phyloP scores from a whole-genome alignment of 2,888 invertebrate species.

The Thymelicus sylvestris region DNA sequence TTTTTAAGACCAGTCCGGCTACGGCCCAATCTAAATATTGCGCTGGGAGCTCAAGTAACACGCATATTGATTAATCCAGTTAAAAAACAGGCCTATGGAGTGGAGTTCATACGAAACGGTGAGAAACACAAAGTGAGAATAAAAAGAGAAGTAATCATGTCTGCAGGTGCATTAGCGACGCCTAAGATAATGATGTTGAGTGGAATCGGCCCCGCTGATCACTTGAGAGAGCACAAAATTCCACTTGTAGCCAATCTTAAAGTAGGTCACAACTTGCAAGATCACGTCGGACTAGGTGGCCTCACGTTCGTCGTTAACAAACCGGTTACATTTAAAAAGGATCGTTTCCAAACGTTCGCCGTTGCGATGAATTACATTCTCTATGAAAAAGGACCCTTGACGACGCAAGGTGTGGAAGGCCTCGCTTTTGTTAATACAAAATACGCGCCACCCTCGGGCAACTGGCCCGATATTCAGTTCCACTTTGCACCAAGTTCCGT shows the following conservation, averaged over 20 bases:
- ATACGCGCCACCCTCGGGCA: slow-evolving; percentile 90
- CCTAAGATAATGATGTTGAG: slow-evolving; percentile 97
- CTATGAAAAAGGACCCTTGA: slow-evolving; percentile 93
- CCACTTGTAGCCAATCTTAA: slow-evolving; percentile 90
- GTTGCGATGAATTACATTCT: slow-evolving; percentile 93
- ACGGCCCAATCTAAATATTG: slow-evolving; percentile 91
- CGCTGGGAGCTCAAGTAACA: slow-evolving; percentile 90
- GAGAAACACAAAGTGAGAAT: slow-evolving; percentile 88
- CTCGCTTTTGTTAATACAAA: slow-evolving; percentile 94
- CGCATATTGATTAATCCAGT: slow-evolving; percentile 88
- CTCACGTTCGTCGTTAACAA: slow-evolving; percentile 93
- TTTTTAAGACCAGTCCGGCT: slow-evolving; percentile 92
- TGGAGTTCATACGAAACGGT: slow-evolving; percentile 89
- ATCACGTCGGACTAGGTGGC: slow-evolving; percentile 94
- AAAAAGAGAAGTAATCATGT: slow-evolving; percentile 92
- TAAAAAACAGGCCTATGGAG: slow-evolving; percentile 89
- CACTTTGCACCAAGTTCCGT: slow-evolving; percentile 94
- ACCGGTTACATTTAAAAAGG: slow-evolving; percentile 91
- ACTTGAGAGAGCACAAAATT: slow-evolving; percentile 89
- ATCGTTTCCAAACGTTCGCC: slow-evolving; percentile 90
- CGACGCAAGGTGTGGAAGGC: slow-evolving; percentile 93
- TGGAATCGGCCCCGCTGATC: slow-evolving; percentile 93
- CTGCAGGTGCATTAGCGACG: slow-evolving; percentile 94
- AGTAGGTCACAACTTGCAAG: slow-evolving; percentile 94
- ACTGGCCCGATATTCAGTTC: slow-evolving; percentile 94